These are phyloP conservation scores for Vannuccia rotundouncinata DNA, from an alignment of 2,888 invertebrate species.

Conservation along the genomic window DNA sequence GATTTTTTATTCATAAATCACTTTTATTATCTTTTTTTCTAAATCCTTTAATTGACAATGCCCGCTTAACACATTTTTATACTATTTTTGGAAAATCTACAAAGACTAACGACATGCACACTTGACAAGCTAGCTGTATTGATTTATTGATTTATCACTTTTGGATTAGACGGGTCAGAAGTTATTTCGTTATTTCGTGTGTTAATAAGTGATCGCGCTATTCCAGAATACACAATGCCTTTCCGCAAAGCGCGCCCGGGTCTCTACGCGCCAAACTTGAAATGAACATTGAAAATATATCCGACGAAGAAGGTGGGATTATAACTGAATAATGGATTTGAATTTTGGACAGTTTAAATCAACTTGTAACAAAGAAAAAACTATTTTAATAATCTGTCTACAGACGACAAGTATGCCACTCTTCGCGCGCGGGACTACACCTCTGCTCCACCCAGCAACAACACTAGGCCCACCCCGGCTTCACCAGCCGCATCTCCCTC, in stretches of 20 bases:
- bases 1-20: too few relatives aligned
- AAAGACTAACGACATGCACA: too few relatives aligned
- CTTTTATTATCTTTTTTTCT: too few relatives aligned
- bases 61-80: too few relatives aligned
- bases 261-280: not conserved
- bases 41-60: too few relatives aligned
- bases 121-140: not conserved
- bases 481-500: conserved; percentile 72
- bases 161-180: not conserved
- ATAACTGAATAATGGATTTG: too few relatives aligned
- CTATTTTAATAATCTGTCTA: too few relatives aligned
- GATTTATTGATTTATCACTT: not conserved
- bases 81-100: too few relatives aligned
- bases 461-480: conserved; percentile 68
- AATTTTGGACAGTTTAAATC: too few relatives aligned
- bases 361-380: too few relatives aligned
- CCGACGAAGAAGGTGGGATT: not conserved
- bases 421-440: conserved; percentile 61
- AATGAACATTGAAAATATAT: not conserved
- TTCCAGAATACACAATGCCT: not conserved
- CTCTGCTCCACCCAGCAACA: conserved; percentile 82
- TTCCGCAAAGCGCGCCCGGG: conserved; percentile 33
- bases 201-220: not conserved
- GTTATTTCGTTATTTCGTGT: not conserved
- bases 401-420: conserved; percentile 37